phyloP scores from a whole-genome alignment of 2,113 vertebrate genomes.

The Parotia lawesii region DNA sequence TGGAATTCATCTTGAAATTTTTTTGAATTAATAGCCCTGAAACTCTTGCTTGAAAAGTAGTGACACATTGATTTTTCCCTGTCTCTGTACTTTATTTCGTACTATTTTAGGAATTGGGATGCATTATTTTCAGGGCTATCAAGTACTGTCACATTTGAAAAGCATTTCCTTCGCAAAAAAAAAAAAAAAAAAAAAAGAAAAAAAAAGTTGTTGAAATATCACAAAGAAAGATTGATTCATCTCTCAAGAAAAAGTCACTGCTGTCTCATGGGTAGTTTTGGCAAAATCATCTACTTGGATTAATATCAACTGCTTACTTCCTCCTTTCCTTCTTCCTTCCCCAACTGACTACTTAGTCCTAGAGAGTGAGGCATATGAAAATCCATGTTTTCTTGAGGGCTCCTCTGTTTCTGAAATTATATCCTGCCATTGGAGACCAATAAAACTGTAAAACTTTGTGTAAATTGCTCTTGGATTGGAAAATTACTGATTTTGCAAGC shows the following conservation, averaged over 20 bases:
- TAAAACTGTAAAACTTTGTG: slow-evolving; percentile 32
- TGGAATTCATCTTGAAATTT: not conserved
- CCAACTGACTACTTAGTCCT: slow-evolving; percentile 14
- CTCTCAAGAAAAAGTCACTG: not conserved
- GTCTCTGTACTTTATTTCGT: not conserved
- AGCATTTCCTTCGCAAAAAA: not conserved
- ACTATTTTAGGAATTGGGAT: not conserved
- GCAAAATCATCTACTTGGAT: slow-evolving; percentile 35
- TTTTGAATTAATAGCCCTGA: not conserved
- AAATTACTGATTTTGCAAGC: slow-evolving; percentile 32
- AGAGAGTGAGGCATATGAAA: not conserved
- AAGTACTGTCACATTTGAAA: not conserved
- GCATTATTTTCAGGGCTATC: not conserved
- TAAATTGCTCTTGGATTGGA: slow-evolving; percentile 13
- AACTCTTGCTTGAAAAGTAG: not conserved
- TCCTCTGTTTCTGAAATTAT: slow-evolving; percentile 46
- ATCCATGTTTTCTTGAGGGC: slow-evolving; percentile 3
- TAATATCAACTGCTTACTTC: slow-evolving; percentile 34
- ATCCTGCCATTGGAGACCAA: slow-evolving; percentile 34
- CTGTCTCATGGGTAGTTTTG: slow-evolving; percentile 38
- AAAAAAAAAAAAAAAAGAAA: not conserved
- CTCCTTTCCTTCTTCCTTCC: slow-evolving; percentile 14
- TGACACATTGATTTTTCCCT: not conserved
- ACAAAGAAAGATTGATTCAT: slow-evolving; percentile 21
- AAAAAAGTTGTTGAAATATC: not conserved